Evolutionary conservation across 2,797 vertebrate species (phyloP).

Genomic region (Coregonus ussuriensis): DNA sequence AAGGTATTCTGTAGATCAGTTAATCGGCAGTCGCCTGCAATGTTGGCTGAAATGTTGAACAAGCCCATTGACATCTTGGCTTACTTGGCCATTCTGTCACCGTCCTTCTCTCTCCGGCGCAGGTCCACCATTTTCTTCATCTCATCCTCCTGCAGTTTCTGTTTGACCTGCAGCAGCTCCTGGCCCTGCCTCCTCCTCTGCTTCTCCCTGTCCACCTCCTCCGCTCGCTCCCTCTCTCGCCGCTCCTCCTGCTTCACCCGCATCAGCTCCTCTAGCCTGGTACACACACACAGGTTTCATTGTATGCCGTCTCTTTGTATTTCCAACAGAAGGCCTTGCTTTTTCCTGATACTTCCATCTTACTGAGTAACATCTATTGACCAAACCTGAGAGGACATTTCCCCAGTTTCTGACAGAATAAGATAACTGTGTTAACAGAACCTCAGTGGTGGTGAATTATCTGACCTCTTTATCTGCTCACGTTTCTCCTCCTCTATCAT

Average conservation of each 20-base stretch:
- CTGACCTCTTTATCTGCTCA: conserved; percentile 88
- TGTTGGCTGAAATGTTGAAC: background rate
- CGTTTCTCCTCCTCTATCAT: conserved; percentile 87
- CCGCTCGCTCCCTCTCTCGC: conserved; percentile 85
- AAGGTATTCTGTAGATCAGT: background rate
- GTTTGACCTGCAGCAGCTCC: conserved; percentile 84
- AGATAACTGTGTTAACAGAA: background rate
- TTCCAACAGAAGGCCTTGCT: background rate
- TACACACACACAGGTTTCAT: conserved; percentile 7
- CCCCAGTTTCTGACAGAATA: conserved; percentile 56
- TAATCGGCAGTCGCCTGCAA: background rate
- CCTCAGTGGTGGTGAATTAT: background rate
- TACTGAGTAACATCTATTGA: conserved; percentile 52
- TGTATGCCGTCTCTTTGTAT: background rate
- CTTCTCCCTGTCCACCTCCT: conserved; percentile 87
- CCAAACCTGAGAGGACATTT: background rate
- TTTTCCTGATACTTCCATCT: conserved; percentile 10
- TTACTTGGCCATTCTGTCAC: conserved; percentile 88
- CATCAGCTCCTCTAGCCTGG: conserved; percentile 90
- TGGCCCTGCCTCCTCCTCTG: conserved; percentile 88
- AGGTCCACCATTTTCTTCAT: conserved; percentile 88
- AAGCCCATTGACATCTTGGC: background rate
- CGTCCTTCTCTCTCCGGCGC: conserved; percentile 85
- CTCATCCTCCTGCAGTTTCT: conserved; percentile 89
- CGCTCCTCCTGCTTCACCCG: conserved; percentile 87